Conservation (phyloP, 1,140 invertebrate species). For the Temnothorax curvispinosus region DNA sequence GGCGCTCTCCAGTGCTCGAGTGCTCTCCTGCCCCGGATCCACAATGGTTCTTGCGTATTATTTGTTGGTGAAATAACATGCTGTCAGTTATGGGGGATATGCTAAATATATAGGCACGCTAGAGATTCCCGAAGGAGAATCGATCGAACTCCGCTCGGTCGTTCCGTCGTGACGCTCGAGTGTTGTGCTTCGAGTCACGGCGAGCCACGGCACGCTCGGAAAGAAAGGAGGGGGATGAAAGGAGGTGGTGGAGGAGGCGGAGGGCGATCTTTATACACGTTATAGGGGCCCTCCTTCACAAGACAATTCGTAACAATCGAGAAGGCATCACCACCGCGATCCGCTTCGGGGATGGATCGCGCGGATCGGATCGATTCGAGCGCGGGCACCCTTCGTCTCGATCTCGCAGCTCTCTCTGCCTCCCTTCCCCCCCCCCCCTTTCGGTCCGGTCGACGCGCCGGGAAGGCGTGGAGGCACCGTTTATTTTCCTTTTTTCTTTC, state of each 20-base stretch:
- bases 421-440: neutral
- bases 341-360: conserved; percentile 52
- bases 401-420: neutral
- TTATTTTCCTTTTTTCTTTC: conserved; percentile 46
- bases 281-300: conserved; percentile 54
- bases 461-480: conserved; percentile 22
- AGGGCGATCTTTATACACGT: conserved; percentile 62
- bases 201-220: conserved; percentile 63
- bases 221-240: neutral
- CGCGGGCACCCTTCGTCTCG: conserved; percentile 44
- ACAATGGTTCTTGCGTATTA: conserved; percentile 81
- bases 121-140: conserved; percentile 73
- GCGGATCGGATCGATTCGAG: conserved; percentile 48
- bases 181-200: conserved; percentile 75
- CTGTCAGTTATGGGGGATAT: conserved; percentile 82
- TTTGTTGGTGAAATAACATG: conserved; percentile 84
- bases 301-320: conserved; percentile 63
- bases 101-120: conserved; percentile 81
- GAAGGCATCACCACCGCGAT: conserved; percentile 18
- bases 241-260: neutral
- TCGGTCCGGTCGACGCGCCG: conserved; percentile 26
- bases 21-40: conserved; percentile 68
- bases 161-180: conserved; percentile 66
- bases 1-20: conserved; percentile 69
- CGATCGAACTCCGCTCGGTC: conserved; percentile 68